Percentiles rank a stretch among this genome's conserved stretches.
Evolutionary conservation across 2,888 invertebrate species (phyloP).

Genomic region (Tenthredo notha): DNA sequence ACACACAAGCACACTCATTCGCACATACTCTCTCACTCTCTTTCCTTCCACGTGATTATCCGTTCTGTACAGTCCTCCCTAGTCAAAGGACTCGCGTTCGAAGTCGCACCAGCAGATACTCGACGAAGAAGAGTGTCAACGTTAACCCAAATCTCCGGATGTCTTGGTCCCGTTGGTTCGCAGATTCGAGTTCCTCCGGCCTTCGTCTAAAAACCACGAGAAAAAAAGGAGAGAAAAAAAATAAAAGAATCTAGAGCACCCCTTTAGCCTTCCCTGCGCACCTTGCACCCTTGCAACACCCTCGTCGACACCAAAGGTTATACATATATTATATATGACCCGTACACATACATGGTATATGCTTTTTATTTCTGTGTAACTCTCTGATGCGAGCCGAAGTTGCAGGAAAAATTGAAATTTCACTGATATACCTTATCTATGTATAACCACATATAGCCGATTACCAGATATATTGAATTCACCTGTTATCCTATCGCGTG

Average conservation of each 20-base stretch:
- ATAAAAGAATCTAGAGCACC: slow-evolving; percentile 57
- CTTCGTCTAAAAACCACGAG: slow-evolving; percentile 79
- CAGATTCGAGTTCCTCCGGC: slow-evolving; percentile 81
- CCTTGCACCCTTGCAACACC: slow-evolving; percentile 43
- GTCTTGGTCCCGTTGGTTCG: slow-evolving; percentile 83
- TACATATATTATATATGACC: background rate
- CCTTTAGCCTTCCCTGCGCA: slow-evolving; percentile 34
- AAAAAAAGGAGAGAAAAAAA: slow-evolving; percentile 60
- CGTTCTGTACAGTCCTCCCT: slow-evolving; percentile 31
- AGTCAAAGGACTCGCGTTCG: slow-evolving; percentile 57
- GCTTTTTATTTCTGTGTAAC: background rate
- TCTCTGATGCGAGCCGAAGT: background rate
- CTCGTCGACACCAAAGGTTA: slow-evolving; percentile 13
- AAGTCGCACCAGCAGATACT: slow-evolving; percentile 72
- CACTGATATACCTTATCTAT: background rate
- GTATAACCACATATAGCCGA: background rate
- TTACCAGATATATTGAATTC: background rate
- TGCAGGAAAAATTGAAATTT: background rate
- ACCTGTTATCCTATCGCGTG: background rate
- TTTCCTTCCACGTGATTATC: slow-evolving; percentile 36
- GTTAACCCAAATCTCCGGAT: slow-evolving; percentile 79
- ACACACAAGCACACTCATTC: slow-evolving; percentile 20
- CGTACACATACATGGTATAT: no score
- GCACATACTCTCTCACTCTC: slow-evolving; percentile 1
- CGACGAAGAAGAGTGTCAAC: slow-evolving; percentile 61